Percentiles rank a stretch among this genome's conserved stretches.
These are phyloP conservation scores for Sceliomorpha sp. DNA, from an alignment of 2,888 invertebrate genomes.

Conservation along the genomic window DNA sequence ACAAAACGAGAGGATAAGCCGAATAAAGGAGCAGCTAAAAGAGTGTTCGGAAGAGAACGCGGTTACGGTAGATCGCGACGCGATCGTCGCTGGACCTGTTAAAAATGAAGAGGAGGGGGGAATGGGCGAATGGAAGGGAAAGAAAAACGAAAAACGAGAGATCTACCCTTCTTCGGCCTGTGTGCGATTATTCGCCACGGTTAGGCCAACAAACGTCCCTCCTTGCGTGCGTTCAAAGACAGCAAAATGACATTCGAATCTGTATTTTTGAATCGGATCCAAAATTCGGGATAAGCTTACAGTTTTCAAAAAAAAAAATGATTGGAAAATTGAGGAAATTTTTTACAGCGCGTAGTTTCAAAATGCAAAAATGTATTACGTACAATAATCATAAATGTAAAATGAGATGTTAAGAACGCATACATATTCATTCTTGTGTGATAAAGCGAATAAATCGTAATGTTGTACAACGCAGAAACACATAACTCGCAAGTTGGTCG, in stretches of 20 bases:
- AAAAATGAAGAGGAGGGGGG: slow-evolving; percentile 17
- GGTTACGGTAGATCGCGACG: slow-evolving; percentile 76
- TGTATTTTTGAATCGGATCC: too few relatives aligned
- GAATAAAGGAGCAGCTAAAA: slow-evolving; percentile 31
- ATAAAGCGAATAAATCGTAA: too few relatives aligned
- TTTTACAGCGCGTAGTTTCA: too few relatives aligned
- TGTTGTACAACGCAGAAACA: too few relatives aligned
- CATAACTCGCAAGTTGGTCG: too few relatives aligned
- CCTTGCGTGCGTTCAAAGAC: slow-evolving; percentile 10
- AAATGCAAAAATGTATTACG: too few relatives aligned
- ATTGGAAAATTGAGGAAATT: too few relatives aligned
- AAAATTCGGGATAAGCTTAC: too few relatives aligned
- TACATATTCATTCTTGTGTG: too few relatives aligned
- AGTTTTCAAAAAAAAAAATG: too few relatives aligned
- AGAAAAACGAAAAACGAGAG: slow-evolving; percentile 15
- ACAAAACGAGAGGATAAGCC: slow-evolving; percentile 16
- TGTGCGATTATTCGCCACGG: slow-evolving; percentile 11
- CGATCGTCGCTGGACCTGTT: slow-evolving; percentile 56
- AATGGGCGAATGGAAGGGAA: background rate
- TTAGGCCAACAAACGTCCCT: slow-evolving; percentile 27
- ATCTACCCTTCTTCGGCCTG: slow-evolving; percentile 7
- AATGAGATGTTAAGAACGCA: too few relatives aligned
- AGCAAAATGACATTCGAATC: slow-evolving; percentile 7
- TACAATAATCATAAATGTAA: too few relatives aligned
- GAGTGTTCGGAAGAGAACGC: slow-evolving; percentile 63